Conservation (phyloP, 1,140 invertebrate genomes). For the Pinna nobilis region DNA sequence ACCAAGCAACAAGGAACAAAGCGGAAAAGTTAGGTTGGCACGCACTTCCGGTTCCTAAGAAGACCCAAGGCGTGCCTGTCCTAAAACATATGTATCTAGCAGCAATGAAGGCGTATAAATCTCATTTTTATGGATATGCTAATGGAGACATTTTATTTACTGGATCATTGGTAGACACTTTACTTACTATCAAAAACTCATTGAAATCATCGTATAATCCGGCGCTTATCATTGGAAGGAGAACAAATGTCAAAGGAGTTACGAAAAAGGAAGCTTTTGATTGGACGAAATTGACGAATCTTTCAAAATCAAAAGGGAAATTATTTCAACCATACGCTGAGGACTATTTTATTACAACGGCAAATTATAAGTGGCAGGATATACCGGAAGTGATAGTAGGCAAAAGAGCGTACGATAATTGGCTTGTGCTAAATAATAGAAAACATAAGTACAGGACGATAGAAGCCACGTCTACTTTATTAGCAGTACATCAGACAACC, state of each 20-base stretch:
- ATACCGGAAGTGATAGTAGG: constrained; percentile 59
- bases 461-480: constrained; percentile 52
- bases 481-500: constrained; percentile 59
- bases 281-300: constrained; percentile 16
- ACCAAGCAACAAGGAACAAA: neutral
- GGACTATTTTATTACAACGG: constrained; percentile 61
- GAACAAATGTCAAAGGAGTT: constrained; percentile 47
- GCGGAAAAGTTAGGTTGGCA: neutral
- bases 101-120: neutral
- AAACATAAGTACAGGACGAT: constrained; percentile 43
- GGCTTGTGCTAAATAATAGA: constrained; percentile 49
- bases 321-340: constrained; percentile 50
- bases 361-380: constrained; percentile 49
- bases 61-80: neutral
- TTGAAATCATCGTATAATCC: neutral
- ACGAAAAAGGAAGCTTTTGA: constrained; percentile 28
- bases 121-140: constrained; percentile 16
- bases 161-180: neutral
- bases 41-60: neutral
- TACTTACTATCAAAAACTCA: neutral
- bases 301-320: constrained; percentile 34
- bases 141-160: constrained; percentile 34
- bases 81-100: constrained; percentile 21
- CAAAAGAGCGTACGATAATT: constrained; percentile 59
- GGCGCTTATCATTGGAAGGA: constrained; percentile 45